Base-by-base conservation (phyloP, 2,113 vertebrate genomes). In the Chaetorhynchus papuensis region DNA sequence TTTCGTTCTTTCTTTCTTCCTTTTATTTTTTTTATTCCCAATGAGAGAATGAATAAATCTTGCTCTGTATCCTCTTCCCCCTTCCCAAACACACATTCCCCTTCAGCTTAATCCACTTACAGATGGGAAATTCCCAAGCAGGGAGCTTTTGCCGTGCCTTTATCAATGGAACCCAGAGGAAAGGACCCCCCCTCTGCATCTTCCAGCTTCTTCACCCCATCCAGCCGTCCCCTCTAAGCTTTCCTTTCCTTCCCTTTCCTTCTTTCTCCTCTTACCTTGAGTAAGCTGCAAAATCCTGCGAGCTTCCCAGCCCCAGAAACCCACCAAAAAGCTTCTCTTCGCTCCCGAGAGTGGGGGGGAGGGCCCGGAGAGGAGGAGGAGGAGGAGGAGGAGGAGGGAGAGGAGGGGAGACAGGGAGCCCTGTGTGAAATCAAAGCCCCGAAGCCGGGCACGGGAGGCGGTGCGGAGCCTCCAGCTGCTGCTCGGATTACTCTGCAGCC, bases 401-500 rank as follows among this genome's bases (percentile, higher is more conserved):
- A 61, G 64, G 87, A 70, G 59, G 71, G 52, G n/a, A 83, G 79
- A 80, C 87, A 94, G 78, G 84, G 91, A 91, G 93, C 84, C 66
- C 80, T 17, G 78, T 72, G 90, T 90, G 85, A 90, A 94, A 93
- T 71, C 91, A 83, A 90, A 84, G 93, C 84, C 59, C 85, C 63
- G 69, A 87, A 78, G 13, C 74, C 66, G 79, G 94, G 90, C 85
- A 86, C 13, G 42, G 89, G 87, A 91, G 94, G 95, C 87, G 92
- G 96, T 85, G 94, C 87, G 63, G 59, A 91, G 89, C 71, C 74
- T 94, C 92, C 95, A 90, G 96, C 92, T 90, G 94, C 87, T 64
- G 80, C 84, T 96, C 96, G 71, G 83, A 87, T 96, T 94, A 94
- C 96, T 92, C 84, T 89, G 95, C 96, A 95, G 83, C 94, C 92